Conservation (phyloP, 2,888 invertebrate genomes). For the Lasioglossum calceatum region DNA sequence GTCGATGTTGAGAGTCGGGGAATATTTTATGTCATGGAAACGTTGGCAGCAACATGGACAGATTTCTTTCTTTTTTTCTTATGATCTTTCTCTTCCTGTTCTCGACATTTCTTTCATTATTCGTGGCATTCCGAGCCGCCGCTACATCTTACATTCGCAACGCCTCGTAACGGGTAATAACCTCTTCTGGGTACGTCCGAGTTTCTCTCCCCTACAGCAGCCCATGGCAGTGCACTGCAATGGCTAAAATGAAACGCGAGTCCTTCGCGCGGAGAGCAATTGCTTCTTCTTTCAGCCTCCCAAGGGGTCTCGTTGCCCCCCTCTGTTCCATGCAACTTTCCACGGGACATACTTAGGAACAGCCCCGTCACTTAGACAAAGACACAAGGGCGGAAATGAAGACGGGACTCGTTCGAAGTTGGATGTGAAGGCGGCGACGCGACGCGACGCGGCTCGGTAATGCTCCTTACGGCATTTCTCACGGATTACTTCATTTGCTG, state of each 20-base stretch:
- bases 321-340: constrained; percentile 35
- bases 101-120: constrained; percentile 4
- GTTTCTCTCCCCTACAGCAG: constrained; percentile 43
- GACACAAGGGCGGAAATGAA: background rate
- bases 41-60: background rate
- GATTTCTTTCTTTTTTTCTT: constrained; percentile 8
- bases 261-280: constrained; percentile 64
- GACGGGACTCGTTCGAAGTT: constrained; percentile 26
- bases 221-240: constrained; percentile 38
- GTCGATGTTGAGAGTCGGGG: background rate
- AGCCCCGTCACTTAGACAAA: constrained; percentile 21
- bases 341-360: constrained; percentile 37
- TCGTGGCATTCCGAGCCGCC: constrained; percentile 11
- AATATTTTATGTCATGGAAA: background rate
- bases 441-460: background rate
- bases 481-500: constrained; percentile 33
- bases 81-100: background rate
- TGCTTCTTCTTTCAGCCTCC: constrained; percentile 64
- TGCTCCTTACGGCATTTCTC: constrained; percentile 8
- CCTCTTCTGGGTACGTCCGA: constrained; percentile 55
- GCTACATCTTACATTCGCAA: constrained; percentile 26
- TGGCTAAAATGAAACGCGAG: constrained; percentile 66
- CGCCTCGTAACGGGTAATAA: constrained; percentile 68
- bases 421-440: constrained; percentile 8
- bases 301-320: constrained; percentile 42